phyloP scores from a whole-genome alignment of 2,797 vertebrate species.

The Cygnus olor region DNA sequence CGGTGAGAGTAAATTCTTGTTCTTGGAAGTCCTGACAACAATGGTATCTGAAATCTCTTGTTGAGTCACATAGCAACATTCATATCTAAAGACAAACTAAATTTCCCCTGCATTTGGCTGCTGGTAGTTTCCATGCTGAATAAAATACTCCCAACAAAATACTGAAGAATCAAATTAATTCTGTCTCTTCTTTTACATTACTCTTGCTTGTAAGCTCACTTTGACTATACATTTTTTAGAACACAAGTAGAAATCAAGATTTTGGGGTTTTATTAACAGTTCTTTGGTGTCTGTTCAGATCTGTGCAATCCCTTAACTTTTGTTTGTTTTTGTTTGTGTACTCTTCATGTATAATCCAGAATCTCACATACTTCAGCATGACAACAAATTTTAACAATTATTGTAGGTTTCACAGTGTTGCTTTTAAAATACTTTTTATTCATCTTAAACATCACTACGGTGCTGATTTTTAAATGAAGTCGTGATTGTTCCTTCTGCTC shows the following conservation, averaged over 20 bases:
- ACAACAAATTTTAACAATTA: background rate
- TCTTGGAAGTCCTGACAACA: conserved; percentile 30
- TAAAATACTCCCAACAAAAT: background rate
- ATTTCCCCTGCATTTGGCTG: background rate
- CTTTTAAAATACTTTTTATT: background rate
- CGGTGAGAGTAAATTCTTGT: conserved; percentile 5
- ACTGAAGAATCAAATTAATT: background rate
- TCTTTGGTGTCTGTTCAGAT: background rate
- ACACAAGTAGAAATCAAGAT: background rate
- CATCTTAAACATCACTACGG: background rate
- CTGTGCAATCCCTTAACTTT: background rate
- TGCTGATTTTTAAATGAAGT: background rate
- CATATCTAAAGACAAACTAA: background rate
- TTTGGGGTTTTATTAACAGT: background rate
- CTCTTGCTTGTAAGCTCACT: background rate
- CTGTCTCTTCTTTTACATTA: background rate
- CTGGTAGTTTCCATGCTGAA: background rate
- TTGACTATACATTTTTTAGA: background rate
- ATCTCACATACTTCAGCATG: background rate
- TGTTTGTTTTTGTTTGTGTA: background rate
- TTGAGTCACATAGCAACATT: conserved; percentile 45
- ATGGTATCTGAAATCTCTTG: conserved; percentile 29
- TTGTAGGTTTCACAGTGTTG: background rate
- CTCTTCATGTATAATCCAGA: background rate
- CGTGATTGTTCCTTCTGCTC: background rate